phyloP scores from a whole-genome alignment of 2,888 invertebrate species.

The Stenchaetothrips biformis region DNA sequence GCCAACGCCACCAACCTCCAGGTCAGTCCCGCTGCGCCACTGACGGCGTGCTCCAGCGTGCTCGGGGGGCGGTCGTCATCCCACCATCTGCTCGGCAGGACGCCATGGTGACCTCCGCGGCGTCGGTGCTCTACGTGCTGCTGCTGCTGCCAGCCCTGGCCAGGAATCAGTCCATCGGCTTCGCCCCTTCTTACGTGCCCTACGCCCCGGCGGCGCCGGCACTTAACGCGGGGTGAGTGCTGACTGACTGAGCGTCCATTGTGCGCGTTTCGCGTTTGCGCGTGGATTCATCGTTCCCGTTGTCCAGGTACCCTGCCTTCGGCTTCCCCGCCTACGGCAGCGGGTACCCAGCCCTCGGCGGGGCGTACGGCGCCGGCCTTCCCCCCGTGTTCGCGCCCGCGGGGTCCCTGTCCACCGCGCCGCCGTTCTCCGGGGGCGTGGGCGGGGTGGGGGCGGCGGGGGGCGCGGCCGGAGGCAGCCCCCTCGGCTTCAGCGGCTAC shows the following conservation, averaged over 20 bases:
- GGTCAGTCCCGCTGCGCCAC: not conserved
- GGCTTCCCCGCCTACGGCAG: not conserved
- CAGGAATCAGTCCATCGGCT: conserved; percentile 11
- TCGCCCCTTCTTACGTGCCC: not conserved
- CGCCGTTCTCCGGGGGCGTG: not conserved
- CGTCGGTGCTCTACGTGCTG: conserved; percentile 17
- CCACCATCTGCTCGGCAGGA: not conserved
- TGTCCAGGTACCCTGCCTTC: not conserved
- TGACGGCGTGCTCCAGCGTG: not conserved
- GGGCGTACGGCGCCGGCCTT: not conserved
- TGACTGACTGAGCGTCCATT: too few species aligned
- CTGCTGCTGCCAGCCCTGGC: not conserved
- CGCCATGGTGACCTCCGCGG: not conserved
- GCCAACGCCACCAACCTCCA: conserved; percentile 1
- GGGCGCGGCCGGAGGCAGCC: not conserved
- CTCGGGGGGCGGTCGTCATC: not conserved
- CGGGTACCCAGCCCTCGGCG: not conserved
- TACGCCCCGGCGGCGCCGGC: not conserved
- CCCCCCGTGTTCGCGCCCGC: not conserved
- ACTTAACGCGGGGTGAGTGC: not conserved
- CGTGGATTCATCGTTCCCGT: not conserved
- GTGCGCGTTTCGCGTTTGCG: not conserved
- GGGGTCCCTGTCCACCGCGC: not conserved
- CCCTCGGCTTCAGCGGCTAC: not conserved
- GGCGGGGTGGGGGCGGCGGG: not conserved